phyloP scores from a whole-genome alignment of 2,113 vertebrate genomes.

The Proteles cristata region DNA sequence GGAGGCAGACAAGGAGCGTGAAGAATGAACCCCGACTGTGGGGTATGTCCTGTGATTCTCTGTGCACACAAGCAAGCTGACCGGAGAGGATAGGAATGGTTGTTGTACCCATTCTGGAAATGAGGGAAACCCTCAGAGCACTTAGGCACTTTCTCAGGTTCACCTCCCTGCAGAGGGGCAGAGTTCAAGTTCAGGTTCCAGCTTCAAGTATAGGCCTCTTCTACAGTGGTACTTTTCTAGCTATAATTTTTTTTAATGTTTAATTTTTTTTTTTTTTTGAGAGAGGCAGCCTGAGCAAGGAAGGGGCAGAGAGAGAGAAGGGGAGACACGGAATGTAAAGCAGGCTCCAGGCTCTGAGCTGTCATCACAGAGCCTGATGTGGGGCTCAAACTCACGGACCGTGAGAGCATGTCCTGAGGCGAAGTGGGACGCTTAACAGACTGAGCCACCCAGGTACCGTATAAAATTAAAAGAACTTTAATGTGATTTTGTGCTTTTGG shows the following conservation, averaged over 20 bases:
- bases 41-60: background rate
- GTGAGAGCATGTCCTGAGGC: no score
- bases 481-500: background rate
- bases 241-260: background rate
- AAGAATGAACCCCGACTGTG: background rate
- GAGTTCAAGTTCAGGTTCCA: background rate
- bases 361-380: no score
- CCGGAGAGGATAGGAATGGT: no score
- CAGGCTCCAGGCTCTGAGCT: no score
- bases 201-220: background rate
- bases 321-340: no score
- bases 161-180: background rate
- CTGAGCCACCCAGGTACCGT: no score
- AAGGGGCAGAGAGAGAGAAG: background rate
- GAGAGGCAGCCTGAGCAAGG: background rate
- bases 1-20: background rate
- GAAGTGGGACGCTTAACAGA: no score
- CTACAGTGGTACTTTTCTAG: background rate
- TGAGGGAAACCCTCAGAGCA: background rate
- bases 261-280: background rate
- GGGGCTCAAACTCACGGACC: no score
- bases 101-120: background rate
- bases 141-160: background rate
- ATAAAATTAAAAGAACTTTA: background rate
- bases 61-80: background rate